Percentiles rank a stretch among this genome's conserved stretches.
Evolutionary conservation across 2,888 invertebrate species (phyloP).

Genomic region (Sarcophaga subvicina): DNA sequence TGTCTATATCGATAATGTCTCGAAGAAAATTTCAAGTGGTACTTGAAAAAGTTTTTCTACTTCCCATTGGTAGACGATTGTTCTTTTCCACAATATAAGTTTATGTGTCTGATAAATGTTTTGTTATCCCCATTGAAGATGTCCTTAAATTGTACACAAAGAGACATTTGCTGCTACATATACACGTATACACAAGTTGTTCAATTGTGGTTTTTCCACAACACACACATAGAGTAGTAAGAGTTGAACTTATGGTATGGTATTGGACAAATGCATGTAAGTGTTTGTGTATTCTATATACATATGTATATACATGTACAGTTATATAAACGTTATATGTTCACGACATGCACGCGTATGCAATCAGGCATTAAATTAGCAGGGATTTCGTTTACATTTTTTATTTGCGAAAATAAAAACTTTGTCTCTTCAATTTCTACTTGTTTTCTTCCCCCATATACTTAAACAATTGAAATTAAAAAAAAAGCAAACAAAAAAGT

Average conservation of each 20-base stretch:
- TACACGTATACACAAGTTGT: neutral
- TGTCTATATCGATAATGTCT: conserved; percentile 17
- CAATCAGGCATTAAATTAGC: conserved; percentile 65
- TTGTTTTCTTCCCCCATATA: neutral
- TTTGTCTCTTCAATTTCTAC: conserved; percentile 30
- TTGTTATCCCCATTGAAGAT: conserved; percentile 43
- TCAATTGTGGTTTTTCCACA: conserved; percentile 39
- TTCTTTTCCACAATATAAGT: neutral
- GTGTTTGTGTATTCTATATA: neutral
- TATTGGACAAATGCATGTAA: neutral
- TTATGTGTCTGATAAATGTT: conserved; percentile 30
- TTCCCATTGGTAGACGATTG: conserved; percentile 5
- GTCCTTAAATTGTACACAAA: conserved; percentile 28
- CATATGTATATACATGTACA: neutral
- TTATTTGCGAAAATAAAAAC: conserved; percentile 32
- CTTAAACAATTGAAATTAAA: neutral
- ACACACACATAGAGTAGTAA: neutral
- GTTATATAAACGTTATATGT: conserved; percentile 32
- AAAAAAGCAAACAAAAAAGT: neutral
- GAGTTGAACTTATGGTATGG: neutral
- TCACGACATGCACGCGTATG: conserved; percentile 55
- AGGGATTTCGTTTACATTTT: conserved; percentile 31
- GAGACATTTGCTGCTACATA: neutral
- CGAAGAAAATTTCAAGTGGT: conserved; percentile 50
- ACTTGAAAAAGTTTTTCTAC: conserved; percentile 41